Conservation (phyloP, 2,113 vertebrate genomes). For the Steatornis caripensis region DNA sequence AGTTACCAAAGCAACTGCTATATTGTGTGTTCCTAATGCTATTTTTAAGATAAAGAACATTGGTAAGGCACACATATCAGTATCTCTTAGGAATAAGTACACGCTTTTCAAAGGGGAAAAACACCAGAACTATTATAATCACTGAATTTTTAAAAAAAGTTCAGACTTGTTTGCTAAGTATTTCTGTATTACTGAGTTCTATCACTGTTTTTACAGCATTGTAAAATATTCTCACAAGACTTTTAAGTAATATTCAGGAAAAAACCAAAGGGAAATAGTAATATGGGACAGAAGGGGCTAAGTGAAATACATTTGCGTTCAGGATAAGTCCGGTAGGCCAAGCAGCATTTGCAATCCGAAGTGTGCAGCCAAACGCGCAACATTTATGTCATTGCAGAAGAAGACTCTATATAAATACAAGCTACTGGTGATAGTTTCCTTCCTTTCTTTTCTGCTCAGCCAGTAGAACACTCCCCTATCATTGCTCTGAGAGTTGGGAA, state of each 20-base stretch:
- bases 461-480: background rate
- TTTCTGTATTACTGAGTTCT: background rate
- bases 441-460: background rate
- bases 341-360: background rate
- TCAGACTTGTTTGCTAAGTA: background rate
- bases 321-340: background rate
- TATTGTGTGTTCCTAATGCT: conserved; percentile 41
- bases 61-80: background rate
- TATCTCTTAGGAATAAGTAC: background rate
- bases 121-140: background rate
- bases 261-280: background rate
- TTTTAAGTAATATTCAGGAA: background rate
- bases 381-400: background rate
- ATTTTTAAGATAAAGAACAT: conserved; percentile 51
- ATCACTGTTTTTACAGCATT: background rate
- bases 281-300: background rate
- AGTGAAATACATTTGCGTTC: background rate
- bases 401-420: background rate
- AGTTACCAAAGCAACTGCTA: conserved; percentile 61
- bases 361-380: background rate
- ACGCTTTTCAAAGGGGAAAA: background rate
- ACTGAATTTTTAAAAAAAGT: background rate
- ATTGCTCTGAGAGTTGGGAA: background rate
- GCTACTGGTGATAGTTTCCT: background rate
- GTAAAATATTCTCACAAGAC: background rate